Evolutionary conservation across 2,113 vertebrate genomes (phyloP), one percentile per base, ranked within the genome.

Genomic region (Cyanistes caeruleus): DNA sequence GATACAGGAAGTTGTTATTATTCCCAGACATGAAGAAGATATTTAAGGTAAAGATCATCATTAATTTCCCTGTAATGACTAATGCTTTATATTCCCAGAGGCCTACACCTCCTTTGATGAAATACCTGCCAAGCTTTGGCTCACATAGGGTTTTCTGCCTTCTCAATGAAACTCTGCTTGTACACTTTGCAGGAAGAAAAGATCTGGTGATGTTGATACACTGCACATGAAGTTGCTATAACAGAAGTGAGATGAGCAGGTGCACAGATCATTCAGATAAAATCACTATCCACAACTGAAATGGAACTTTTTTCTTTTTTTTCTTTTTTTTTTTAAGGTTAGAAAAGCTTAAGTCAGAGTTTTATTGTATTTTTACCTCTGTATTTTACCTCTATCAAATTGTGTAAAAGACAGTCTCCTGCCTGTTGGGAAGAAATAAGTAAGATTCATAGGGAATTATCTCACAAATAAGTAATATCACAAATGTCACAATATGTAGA

Each of bases 51-150:
- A 93, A 96, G 76, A n/a, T 84, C 27, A 65, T 91, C 8, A 63
- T 95, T 96, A 94, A 80, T 93, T 96, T 96, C 35, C 75, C 55
- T 88, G 68, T 65, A 83, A 91, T 95, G 58, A 87, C 58, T 93
- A 95, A 84, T 41, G 35, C 48, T 91, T 68, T 69, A 4, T 84
- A 68, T 90, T 96, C 85, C 79, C 91, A 85, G 81, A 73, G 81
- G 70, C 53, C 78, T 85, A 65, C 21, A 22, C 6, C 60, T 87
- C 67, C 59, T 89, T 83, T 86, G 70, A 87, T 84, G 86, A 90
- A 93, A 76, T 63, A 93, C 48, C 48, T 84, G 73, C 83, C 56
- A 87, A 70, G 72, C 41, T 94, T 90, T 90, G 65, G 28, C 81
- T 93, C 72, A 43, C 51, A 15, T 23, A 25, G 46, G 35, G 43